Conservation (phyloP, 2,113 vertebrate species). For the Neoarius graeffei region DNA sequence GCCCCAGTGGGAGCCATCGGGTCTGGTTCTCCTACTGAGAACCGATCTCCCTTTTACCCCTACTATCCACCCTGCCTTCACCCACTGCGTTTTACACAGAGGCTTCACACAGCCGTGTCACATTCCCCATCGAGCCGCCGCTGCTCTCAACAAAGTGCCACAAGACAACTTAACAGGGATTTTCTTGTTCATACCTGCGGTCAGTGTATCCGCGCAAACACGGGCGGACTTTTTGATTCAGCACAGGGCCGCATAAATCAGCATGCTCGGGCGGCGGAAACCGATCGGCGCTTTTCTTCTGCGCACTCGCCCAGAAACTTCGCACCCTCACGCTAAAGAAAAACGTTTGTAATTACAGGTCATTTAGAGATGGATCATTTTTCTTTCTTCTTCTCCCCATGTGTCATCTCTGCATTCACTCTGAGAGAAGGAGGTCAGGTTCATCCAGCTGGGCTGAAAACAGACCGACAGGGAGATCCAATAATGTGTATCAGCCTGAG, state of each 20-base stretch:
- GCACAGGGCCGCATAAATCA: conserved; percentile 44
- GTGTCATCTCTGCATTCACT: conserved; percentile 32
- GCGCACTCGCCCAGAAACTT: conserved; percentile 31
- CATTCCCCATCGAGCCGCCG: conserved; percentile 73
- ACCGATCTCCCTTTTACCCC: conserved; percentile 32
- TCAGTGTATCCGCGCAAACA: conserved; percentile 65
- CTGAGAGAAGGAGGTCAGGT: conserved; percentile 18
- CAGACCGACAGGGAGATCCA: not conserved
- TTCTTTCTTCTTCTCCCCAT: conserved; percentile 4
- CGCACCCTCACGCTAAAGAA: conserved; percentile 42
- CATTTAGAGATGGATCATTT: conserved; percentile 27
- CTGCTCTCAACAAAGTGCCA: conserved; percentile 73
- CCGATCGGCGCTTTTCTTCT: conserved; percentile 44
- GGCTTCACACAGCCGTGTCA: conserved; percentile 66
- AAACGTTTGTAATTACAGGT: conserved; percentile 47
- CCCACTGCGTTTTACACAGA: conserved; percentile 64
- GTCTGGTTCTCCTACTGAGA: conserved; percentile 58
- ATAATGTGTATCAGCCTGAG: not conserved
- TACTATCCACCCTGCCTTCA: conserved; percentile 47
- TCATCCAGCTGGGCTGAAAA: conserved; percentile 16
- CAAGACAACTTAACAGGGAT: conserved; percentile 84
- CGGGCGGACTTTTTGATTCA: conserved; percentile 53
- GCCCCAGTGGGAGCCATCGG: conserved; percentile 54
- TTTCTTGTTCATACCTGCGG: conserved; percentile 83
- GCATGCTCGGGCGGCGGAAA: not conserved